Evolutionary conservation across 2,888 invertebrate genomes (phyloP).

Genomic region (Priocnemis perturbator): DNA sequence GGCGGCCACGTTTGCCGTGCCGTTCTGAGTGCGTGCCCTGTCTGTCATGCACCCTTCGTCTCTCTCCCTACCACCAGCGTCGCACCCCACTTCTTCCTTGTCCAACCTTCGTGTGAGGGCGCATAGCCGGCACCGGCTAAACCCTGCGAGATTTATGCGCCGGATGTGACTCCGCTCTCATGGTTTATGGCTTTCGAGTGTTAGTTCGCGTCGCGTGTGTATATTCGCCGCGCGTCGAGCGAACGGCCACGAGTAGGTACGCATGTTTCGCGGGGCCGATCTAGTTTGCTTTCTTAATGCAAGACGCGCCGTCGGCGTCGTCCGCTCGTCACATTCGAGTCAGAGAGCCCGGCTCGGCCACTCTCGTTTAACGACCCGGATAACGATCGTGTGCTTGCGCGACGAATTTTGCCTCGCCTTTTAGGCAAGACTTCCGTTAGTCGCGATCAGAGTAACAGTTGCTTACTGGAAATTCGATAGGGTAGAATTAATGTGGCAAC

Average conservation of each 20-base stretch:
- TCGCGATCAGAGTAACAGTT: too few relatives aligned
- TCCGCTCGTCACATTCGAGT: constrained; percentile 19
- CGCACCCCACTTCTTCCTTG: constrained; percentile 11
- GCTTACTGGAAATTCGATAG: too few relatives aligned
- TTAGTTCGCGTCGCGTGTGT: constrained; percentile 47
- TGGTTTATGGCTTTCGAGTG: constrained; percentile 70
- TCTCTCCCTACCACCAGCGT: constrained; percentile 12
- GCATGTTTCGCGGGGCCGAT: constrained; percentile 6
- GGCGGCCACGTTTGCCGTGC: constrained; percentile 53
- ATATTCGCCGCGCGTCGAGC: not conserved
- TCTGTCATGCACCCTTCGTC: constrained; percentile 39
- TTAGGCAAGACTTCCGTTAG: too few relatives aligned
- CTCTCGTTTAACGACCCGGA: constrained; percentile 18
- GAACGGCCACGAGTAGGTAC: not conserved
- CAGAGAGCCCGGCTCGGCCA: constrained; percentile 7
- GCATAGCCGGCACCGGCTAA: constrained; percentile 49
- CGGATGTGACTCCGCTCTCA: constrained; percentile 71
- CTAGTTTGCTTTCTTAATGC: constrained; percentile 51
- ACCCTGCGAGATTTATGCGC: constrained; percentile 71
- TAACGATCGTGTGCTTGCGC: constrained; percentile 22
- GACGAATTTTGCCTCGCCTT: not conserved
- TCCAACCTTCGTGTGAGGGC: constrained; percentile 40
- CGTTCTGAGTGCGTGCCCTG: constrained; percentile 50
- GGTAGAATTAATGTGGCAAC: too few relatives aligned
- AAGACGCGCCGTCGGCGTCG: constrained; percentile 13